Base-by-base conservation (phyloP, 2,888 invertebrate genomes). In the Trachelus iudaicus region DNA sequence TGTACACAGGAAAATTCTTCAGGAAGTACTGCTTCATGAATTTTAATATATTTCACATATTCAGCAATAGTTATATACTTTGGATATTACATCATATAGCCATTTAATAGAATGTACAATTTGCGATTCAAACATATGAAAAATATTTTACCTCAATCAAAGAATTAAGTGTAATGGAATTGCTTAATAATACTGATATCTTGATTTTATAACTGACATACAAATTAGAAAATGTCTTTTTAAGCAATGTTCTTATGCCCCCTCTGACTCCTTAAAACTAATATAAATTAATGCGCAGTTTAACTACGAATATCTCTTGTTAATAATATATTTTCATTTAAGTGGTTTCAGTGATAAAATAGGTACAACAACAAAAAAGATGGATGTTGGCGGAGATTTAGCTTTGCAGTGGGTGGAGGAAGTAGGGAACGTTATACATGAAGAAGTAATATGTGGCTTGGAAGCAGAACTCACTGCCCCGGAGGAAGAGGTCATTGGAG, bases 371-470 rank as follows among this genome's bases (percentile, higher is more conserved):
- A 30, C 83, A 69, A 74, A 73, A 30, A 79, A 15, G 76, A 91
- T 91, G 91, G 91, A 91, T 79, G 90, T 89, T 30, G 77, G 87
- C 40, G 89, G 87, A 35, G 91, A 91, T 83, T 82, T 91, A 76
- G 87, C 91, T 37, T 81, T 91, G 34, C 91, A 91, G 81, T 91
- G 91, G 91, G 90, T 90, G 40, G 90, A 90, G 79, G 91, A 90
- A 83, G 91, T 91, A 4, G 91, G 91, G 0, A 89, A 91, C 69
- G 91, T 91, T 2, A 90, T 91, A 81, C 92, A 92, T 77, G 93
- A 93, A 80, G 93, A 93, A 84, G 93, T 93, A 11, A 93, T 93
- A 87, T 93, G 93, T 84, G 93, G 92, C 73, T 91, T 93, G 56
- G 93, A 93, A 83, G 90, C 90, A 76, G 92, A 92, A 68, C 88